Percentiles rank a stretch among this genome's conserved stretches.
These are phyloP conservation scores for Margaritifera margaritifera DNA, from an alignment of 2,888 invertebrate genomes.

Conservation along the genomic window DNA sequence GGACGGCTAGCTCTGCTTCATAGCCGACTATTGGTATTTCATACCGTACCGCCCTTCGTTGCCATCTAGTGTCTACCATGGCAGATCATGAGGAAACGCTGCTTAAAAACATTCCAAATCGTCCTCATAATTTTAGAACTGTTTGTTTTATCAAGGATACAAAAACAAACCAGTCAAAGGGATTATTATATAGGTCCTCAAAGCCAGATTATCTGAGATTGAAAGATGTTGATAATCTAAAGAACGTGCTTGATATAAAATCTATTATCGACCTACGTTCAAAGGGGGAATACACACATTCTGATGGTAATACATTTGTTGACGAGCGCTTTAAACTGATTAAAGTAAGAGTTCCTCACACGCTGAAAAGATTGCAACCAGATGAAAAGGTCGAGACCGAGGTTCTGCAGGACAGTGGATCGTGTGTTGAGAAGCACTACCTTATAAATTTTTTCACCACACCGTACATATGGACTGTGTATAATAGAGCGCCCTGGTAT, in stretches of 20 bases:
- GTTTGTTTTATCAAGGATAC: too few species aligned
- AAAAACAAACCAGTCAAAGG: constrained; percentile 6
- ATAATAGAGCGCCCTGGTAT: constrained; percentile 56
- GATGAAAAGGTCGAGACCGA: constrained; percentile 28
- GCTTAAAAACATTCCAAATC: too few species aligned
- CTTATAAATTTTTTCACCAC: constrained; percentile 57
- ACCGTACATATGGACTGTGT: constrained; percentile 49
- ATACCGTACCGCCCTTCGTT: too few species aligned
- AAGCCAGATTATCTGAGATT: constrained; percentile 57
- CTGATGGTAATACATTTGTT: constrained; percentile 46
- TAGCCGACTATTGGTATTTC: too few species aligned
- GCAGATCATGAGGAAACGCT: too few species aligned
- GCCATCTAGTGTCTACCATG: too few species aligned
- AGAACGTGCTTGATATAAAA: constrained; percentile 45
- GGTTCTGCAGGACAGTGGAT: neutral
- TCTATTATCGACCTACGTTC: constrained; percentile 63
- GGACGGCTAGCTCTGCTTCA: too few species aligned
- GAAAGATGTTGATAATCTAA: constrained; percentile 44
- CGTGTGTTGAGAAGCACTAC: constrained; percentile 34
- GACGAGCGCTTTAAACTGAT: constrained; percentile 49
- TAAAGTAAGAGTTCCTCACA: constrained; percentile 42
- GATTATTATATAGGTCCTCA: constrained; percentile 57
- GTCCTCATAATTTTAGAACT: too few species aligned
- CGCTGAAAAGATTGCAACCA: constrained; percentile 29
- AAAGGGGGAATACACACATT: constrained; percentile 47